Conservation (phyloP, 2,888 invertebrate genomes). For the Bursaphelenchus okinawaensis region DNA sequence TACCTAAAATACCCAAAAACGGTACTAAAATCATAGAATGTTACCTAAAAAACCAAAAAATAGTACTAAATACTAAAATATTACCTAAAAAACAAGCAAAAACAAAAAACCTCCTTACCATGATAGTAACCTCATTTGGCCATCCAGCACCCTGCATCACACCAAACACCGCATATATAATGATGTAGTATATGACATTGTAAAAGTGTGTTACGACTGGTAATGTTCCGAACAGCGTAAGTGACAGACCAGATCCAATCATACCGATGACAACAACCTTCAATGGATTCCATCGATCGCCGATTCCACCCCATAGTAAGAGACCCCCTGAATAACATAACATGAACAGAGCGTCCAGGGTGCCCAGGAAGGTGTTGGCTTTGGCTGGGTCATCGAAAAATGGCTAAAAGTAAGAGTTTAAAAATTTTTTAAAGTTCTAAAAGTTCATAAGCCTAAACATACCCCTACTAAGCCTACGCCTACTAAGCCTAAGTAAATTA, state of each 20-base stretch:
- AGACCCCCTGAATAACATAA: constrained; percentile 55
- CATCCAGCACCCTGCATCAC: constrained; percentile 62
- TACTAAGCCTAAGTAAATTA: no score
- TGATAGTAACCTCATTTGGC: constrained; percentile 62
- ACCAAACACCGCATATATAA: constrained; percentile 61
- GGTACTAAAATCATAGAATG: no score
- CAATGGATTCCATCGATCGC: constrained; percentile 61
- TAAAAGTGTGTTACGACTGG: constrained; percentile 60
- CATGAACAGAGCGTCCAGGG: constrained; percentile 56
- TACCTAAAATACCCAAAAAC: no score
- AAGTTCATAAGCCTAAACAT: neutral
- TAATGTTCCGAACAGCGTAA: constrained; percentile 61
- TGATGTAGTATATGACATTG: constrained; percentile 59
- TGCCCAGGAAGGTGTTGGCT: constrained; percentile 54
- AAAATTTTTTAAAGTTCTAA: neutral
- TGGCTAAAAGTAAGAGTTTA: constrained; percentile 23
- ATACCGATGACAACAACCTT: constrained; percentile 61
- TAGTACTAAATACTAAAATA: no score
- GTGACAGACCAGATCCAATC: constrained; percentile 59
- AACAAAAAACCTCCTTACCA: constrained; percentile 49
- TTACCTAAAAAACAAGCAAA: neutral
- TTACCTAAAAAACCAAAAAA: no score
- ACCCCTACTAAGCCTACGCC: no score
- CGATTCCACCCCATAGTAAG: constrained; percentile 61
- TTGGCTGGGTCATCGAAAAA: constrained; percentile 39